Conservation (phyloP, 2,888 invertebrate genomes). For the Aleiodes leptofemur region DNA sequence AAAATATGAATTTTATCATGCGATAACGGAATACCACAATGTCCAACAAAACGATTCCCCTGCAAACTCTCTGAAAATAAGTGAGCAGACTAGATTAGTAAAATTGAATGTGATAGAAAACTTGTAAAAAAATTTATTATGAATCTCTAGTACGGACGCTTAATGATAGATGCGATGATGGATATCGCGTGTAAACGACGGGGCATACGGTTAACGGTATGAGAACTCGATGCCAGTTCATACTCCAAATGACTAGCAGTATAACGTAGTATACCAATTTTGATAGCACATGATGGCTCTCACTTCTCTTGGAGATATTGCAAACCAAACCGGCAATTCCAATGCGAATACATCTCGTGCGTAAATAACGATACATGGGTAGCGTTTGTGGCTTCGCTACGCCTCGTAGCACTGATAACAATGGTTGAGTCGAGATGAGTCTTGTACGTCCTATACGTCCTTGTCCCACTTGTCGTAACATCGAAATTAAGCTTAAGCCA, state of each 20-base stretch:
- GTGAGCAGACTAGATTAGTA: background rate
- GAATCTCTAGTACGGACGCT: background rate
- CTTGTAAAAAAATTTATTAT: background rate
- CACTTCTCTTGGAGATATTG: slow-evolving; percentile 13
- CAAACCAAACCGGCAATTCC: slow-evolving; percentile 7
- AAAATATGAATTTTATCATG: slow-evolving; percentile 9
- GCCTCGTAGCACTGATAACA: slow-evolving; percentile 56
- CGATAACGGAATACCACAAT: slow-evolving; percentile 19
- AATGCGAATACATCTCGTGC: slow-evolving; percentile 23
- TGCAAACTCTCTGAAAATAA: background rate
- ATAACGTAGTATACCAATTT: background rate
- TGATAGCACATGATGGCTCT: slow-evolving; percentile 1
- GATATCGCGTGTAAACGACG: slow-evolving; percentile 37
- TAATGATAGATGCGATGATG: slow-evolving; percentile 3
- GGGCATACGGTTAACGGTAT: slow-evolving; percentile 38
- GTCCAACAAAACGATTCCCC: background rate
- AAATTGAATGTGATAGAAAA: slow-evolving; percentile 31
- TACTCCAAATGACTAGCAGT: slow-evolving; percentile 30
- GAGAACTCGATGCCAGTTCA: slow-evolving; percentile 8
- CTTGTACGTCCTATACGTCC: slow-evolving; percentile 43
- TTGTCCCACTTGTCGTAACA: slow-evolving; percentile 54
- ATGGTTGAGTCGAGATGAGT: slow-evolving; percentile 47
- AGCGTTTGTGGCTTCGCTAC: slow-evolving; percentile 42
- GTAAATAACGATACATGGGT: slow-evolving; percentile 39
- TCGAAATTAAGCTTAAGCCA: slow-evolving; percentile 42